A percentile compares a stretch with the other conserved stretches of the same genome.
phyloP scores from a whole-genome alignment of 2,797 vertebrate species.

The Typhlichthys eigenmanni region DNA sequence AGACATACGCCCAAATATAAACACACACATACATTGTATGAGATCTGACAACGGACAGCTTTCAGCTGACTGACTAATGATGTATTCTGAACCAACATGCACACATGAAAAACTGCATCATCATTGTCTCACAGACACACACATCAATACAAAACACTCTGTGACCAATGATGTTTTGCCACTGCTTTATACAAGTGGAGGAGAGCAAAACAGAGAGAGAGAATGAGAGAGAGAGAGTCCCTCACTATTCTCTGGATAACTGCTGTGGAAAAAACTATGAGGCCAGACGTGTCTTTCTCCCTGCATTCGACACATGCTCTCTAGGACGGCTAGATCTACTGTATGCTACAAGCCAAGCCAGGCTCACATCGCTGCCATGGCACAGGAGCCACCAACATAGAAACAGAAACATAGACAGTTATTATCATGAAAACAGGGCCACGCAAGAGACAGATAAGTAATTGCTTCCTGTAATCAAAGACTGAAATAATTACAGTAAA shows the following conservation, averaged over 20 bases:
- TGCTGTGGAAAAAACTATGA: slow-evolving; percentile 63
- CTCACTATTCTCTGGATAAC: slow-evolving; percentile 56
- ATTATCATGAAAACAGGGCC: slow-evolving; percentile 28
- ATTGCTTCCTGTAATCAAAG: slow-evolving; percentile 71
- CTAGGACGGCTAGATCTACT: slow-evolving; percentile 38
- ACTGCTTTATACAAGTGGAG: slow-evolving; percentile 41
- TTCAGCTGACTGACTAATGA: slow-evolving; percentile 35
- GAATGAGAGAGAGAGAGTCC: slow-evolving; percentile 39
- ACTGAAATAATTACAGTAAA: slow-evolving; percentile 66
- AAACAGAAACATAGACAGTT: slow-evolving; percentile 22
- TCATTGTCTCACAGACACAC: background rate
- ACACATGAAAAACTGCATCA: slow-evolving; percentile 15
- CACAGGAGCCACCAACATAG: slow-evolving; percentile 8
- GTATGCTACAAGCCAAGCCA: slow-evolving; percentile 28
- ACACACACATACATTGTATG: slow-evolving; percentile 23
- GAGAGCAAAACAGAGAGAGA: slow-evolving; percentile 2
- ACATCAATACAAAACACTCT: slow-evolving; percentile 58
- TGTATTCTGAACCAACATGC: slow-evolving; percentile 50
- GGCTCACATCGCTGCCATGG: slow-evolving; percentile 9
- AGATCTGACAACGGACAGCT: slow-evolving; percentile 36
- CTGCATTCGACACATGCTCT: slow-evolving; percentile 40
- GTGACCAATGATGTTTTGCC: slow-evolving; percentile 57
- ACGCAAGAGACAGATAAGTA: slow-evolving; percentile 58
- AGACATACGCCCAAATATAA: slow-evolving; percentile 19
- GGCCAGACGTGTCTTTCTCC: slow-evolving; percentile 62